Base-by-base conservation (phyloP, 2,888 invertebrate genomes). In the Autographa pulchrina region DNA sequence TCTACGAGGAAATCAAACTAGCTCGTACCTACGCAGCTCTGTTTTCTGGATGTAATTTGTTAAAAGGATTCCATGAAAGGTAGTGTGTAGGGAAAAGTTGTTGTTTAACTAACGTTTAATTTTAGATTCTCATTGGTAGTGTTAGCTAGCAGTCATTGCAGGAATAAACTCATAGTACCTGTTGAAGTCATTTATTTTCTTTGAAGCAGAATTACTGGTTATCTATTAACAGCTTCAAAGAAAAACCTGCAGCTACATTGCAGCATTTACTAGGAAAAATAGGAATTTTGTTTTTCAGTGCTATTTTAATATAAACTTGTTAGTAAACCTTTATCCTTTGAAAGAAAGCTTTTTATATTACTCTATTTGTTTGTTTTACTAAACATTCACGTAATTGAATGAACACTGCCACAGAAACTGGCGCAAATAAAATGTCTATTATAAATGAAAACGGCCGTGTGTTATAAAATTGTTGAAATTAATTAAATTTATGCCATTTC, bases 401-500 rank as follows among this genome's bases (percentile, higher is more conserved):
- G 38, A 0, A 38, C 11, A 38, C 8, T 38, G 2, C 0, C 11
- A 38, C 2, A 38, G 11, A 11, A 11, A 9, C 11, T 11, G 11
- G 2, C 38, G 0, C 11, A 11, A 2, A 5, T 35, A 35, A 35
- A 35, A 35, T 6, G 6, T 35, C 0, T 8, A 3, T 35, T 35
- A 35, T 8, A 35, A 35, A 35, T 8, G 3, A 8, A 6, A 2
- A 35, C 35, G 35, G 35, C 35, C 8, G 6, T 35, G 8, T 8
- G 7, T 35, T 35, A 8, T 6, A 35, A 35, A 35, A 35, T 35
- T 25, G 25, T 38, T 38, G 11, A 38, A 38, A 11, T 60, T 60
- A 54, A 7, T 61, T 18, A 60, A 59, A 70, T 71, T 75, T 54
- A 65, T 66, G 78, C 89, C 92, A 92, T 83, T 89, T 71, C 81